Base-by-base conservation (phyloP, 2,113 vertebrate genomes). In the Mola mola region DNA sequence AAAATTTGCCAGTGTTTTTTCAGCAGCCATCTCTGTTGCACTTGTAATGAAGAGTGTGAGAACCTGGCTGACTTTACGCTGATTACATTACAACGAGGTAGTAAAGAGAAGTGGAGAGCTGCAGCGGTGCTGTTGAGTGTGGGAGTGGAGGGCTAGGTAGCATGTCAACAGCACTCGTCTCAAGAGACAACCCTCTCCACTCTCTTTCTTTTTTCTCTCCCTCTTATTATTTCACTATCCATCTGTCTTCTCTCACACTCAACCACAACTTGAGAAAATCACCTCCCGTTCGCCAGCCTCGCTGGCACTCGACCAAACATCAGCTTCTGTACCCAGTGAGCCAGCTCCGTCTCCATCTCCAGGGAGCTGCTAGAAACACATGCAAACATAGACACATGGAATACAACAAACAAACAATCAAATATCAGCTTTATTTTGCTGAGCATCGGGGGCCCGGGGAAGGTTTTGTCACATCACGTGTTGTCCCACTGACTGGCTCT, bases 121-220 rank as follows among this genome's bases (percentile, higher is more conserved):
- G 65, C 56, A 21, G 63, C 62, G 62, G 51, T 66, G 70, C 57
- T 42, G 68, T 46, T 50, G 61, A 74, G 78, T 55, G 86, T 72
- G 57, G 82, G 83, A 80, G 80, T 83, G 68, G 34, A 84, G 76
- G 70, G 70, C 50, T 19, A 64, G 65, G 79, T 72, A 73, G 49
- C 78, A 36, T 66, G 84, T 85, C 79, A 82, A 82, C 72, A 83
- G 75, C 83, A 47, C 83, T 83, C 67, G 60, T 70, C 71, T 85
- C 70, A 75, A 88, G 80, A 85, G 80, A 67, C 79, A 21, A 34
- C 75, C 79, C 75, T 79, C 69, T 74, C 70, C 66, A 48, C 72
- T 66, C 61, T 46, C 17, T 44, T 20, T 28, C 17, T 51, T 16
- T 37, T 12, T 46, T 46, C 44, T 38, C n/a, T 64, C 12, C 34